phyloP scores from a whole-genome alignment of 2,113 vertebrate species.

The Eleginops maclovinus region DNA sequence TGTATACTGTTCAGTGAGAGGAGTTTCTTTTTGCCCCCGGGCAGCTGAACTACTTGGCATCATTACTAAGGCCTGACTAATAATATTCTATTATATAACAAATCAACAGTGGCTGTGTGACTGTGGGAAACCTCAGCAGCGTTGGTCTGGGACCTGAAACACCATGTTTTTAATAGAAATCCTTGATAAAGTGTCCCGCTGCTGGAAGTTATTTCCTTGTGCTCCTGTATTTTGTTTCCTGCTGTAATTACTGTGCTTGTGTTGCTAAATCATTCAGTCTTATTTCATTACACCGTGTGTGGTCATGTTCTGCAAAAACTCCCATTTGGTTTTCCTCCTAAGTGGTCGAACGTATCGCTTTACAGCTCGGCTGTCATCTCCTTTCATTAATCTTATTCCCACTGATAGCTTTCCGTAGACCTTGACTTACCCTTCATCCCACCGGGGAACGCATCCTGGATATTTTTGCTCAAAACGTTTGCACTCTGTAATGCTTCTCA shows the following conservation, averaged over 20 bases:
- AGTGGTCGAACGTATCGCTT: conserved; percentile 32
- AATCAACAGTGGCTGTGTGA: conserved; percentile 20
- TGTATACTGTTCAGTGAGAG: not conserved
- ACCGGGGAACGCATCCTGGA: conserved; percentile 9
- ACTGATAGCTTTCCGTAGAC: conserved; percentile 48
- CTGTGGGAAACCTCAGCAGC: conserved; percentile 12
- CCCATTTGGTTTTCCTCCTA: conserved; percentile 14
- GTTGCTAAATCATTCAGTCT: conserved; percentile 28
- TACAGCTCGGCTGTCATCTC: conserved; percentile 45
- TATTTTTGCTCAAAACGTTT: conserved; percentile 4
- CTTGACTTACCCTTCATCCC: conserved; percentile 52
- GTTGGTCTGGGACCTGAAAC: not conserved
- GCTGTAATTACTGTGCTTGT: conserved; percentile 22
- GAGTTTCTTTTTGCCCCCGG: conserved; percentile 2
- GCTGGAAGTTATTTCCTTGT: not conserved
- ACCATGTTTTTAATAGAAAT: not conserved
- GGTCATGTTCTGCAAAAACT: conserved; percentile 6
- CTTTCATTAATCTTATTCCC: conserved; percentile 61
- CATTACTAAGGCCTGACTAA: conserved; percentile 53
- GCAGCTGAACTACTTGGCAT: conserved; percentile 52
- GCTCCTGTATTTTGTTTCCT: not conserved
- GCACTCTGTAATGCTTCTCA: not conserved
- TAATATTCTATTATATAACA: conserved; percentile 47
- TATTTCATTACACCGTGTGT: conserved; percentile 45
- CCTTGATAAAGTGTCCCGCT: not conserved